Percentiles rank a stretch among this genome's conserved stretches.
phyloP scores from a whole-genome alignment of 2,888 invertebrate genomes.

The Cacoxenus indagator region DNA sequence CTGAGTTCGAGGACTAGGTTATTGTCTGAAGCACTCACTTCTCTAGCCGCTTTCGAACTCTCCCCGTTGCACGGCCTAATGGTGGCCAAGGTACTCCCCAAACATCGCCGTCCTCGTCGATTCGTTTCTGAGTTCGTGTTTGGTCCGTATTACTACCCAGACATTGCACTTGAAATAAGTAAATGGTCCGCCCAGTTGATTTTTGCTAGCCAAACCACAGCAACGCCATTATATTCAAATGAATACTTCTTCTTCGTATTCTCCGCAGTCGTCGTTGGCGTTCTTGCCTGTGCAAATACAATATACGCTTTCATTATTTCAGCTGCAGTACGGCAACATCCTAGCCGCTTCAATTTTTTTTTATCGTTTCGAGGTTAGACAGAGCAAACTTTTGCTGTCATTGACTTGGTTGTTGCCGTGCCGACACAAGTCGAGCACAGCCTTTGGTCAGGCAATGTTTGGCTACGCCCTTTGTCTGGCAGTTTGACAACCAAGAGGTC shows the following conservation, averaged over 20 bases:
- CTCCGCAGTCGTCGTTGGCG: not conserved
- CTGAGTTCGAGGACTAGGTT: not conserved
- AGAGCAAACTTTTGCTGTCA: conserved; percentile 55
- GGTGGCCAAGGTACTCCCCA: not conserved
- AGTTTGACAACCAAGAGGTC: not conserved
- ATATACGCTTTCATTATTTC: conserved; percentile 16
- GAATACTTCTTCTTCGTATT: not conserved
- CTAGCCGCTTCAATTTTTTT: conserved; percentile 58
- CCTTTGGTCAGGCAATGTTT: conserved; percentile 9
- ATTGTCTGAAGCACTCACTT: not conserved
- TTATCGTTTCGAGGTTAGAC: conserved; percentile 59
- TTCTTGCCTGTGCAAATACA: not conserved
- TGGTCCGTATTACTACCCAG: conserved; percentile 11
- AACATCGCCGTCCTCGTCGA: not conserved
- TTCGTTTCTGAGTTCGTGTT: not conserved
- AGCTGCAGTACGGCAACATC: conserved; percentile 12
- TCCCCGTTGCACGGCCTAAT: too few relatives aligned
- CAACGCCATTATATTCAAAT: conserved; percentile 17
- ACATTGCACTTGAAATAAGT: conserved; percentile 48
- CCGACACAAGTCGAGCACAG: not conserved
- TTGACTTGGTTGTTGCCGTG: conserved; percentile 44
- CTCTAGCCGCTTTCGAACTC: conserved; percentile 21
- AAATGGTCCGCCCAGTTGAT: conserved; percentile 15
- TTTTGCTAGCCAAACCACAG: not conserved
- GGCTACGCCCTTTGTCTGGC: conserved; percentile 18